These are phyloP conservation scores for Cantharis rustica DNA, from an alignment of 2,888 invertebrate species.

Conservation along the genomic window DNA sequence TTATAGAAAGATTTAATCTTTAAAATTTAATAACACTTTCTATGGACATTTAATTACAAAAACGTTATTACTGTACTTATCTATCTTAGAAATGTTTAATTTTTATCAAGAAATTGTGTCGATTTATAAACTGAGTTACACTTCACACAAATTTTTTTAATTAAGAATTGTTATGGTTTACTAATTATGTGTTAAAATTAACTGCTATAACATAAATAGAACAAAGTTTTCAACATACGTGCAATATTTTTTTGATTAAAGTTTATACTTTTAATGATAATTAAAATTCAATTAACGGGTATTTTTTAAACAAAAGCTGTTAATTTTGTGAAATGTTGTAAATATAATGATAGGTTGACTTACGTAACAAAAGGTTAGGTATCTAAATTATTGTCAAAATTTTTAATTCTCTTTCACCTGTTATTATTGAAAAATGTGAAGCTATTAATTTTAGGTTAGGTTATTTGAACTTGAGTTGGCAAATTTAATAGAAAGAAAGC, in stretches of 20 bases:
- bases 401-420: neutral
- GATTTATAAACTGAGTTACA: neutral
- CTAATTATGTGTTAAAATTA: neutral
- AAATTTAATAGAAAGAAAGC: neutral
- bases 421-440: neutral
- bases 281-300: neutral
- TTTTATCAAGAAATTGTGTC: neutral
- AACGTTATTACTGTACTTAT: neutral
- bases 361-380: neutral
- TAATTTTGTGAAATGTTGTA: neutral
- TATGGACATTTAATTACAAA: neutral
- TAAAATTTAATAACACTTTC: neutral
- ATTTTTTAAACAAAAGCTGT: neutral
- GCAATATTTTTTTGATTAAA: neutral
- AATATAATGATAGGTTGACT: neutral
- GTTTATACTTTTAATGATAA: neutral
- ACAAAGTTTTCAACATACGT: neutral
- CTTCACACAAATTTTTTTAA: constrained; percentile 1
- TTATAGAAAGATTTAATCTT: neutral
- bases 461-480: neutral
- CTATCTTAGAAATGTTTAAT: neutral
- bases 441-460: neutral
- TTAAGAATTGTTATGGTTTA: neutral
- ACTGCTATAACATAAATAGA: neutral
- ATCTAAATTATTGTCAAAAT: neutral